phyloP scores from a whole-genome alignment of 1,140 invertebrate genomes.

The Anagrus nilaparvatae region DNA sequence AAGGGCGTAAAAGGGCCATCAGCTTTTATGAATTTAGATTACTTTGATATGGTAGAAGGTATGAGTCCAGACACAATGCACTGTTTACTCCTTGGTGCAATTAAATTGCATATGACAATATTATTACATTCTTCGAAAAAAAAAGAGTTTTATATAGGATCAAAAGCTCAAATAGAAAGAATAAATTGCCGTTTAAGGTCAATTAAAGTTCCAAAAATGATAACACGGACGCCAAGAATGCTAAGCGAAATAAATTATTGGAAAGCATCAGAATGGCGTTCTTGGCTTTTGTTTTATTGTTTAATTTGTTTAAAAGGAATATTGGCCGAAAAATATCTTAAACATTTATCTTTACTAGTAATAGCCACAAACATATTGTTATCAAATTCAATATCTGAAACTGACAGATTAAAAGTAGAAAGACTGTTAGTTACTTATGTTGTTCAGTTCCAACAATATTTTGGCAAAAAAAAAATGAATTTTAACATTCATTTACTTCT shows the following conservation, averaged over 20 bases:
- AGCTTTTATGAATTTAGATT: slow-evolving; percentile 12
- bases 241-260: slow-evolving; percentile 5
- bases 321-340: slow-evolving; percentile 10
- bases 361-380: slow-evolving; percentile 14
- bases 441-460: background rate
- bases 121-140: slow-evolving; percentile 2
- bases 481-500: slow-evolving; percentile 5
- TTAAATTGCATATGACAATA: slow-evolving; percentile 7
- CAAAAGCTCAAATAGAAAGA: background rate
- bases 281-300: slow-evolving; percentile 14
- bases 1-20: slow-evolving; percentile 16
- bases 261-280: slow-evolving; percentile 18
- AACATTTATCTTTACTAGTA: slow-evolving; percentile 10
- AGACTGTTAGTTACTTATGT: background rate
- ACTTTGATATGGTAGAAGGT: slow-evolving; percentile 15
- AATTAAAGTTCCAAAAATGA: slow-evolving; percentile 9
- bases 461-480: slow-evolving; percentile 1
- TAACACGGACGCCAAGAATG: background rate
- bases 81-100: slow-evolving; percentile 12
- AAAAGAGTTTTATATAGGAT: slow-evolving; percentile 10
- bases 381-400: slow-evolving; percentile 10
- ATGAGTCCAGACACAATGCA: slow-evolving; percentile 19
- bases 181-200: slow-evolving; percentile 1
- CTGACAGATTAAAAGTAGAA: too few species aligned
- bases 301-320: slow-evolving; percentile 8